Evolutionary conservation across 2,113 vertebrate species (phyloP).

Genomic region (Thryonomys swinderianus): DNA sequence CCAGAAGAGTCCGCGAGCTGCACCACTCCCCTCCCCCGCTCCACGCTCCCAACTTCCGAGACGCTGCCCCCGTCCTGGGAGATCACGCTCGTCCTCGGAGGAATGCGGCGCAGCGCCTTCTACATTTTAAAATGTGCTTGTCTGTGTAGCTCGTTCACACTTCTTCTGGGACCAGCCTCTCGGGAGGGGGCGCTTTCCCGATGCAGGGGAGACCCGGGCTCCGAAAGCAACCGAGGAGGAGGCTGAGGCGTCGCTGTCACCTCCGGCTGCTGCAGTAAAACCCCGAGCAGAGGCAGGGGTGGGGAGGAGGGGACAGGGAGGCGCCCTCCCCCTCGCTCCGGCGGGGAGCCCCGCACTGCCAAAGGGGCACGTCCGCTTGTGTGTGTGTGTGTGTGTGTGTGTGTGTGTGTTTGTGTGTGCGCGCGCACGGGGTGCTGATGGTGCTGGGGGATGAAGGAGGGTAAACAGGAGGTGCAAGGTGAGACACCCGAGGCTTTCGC

Average conservation of each 20-base stretch:
- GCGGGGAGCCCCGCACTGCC: background rate
- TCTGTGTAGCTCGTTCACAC: background rate
- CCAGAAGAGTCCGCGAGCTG: background rate
- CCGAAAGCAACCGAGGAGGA: background rate
- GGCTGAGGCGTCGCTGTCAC: conserved; percentile 63
- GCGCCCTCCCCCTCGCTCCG: background rate
- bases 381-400: background rate
- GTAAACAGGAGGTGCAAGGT: background rate
- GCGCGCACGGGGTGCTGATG: background rate
- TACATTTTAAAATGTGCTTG: conserved; percentile 16
- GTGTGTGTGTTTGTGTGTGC: background rate
- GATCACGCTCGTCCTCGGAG: conserved; percentile 26
- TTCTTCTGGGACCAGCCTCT: background rate
- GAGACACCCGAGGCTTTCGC: background rate
- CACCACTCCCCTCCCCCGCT: conserved; percentile 68
- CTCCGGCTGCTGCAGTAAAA: conserved; percentile 72
- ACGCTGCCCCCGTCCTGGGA: conserved; percentile 46
- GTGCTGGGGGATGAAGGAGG: background rate
- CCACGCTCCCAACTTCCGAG: conserved; percentile 54
- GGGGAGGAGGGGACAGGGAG: conserved; percentile 31
- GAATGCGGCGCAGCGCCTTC: conserved; percentile 44
- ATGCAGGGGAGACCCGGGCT: background rate
- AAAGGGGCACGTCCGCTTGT: conserved; percentile 8
- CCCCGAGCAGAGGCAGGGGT: conserved; percentile 16
- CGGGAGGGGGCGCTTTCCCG: background rate